Percentiles rank a stretch among this genome's conserved stretches.
Evolutionary conservation across 2,888 invertebrate genomes (phyloP).

Genomic region (Caenorhabditis uteleia): DNA sequence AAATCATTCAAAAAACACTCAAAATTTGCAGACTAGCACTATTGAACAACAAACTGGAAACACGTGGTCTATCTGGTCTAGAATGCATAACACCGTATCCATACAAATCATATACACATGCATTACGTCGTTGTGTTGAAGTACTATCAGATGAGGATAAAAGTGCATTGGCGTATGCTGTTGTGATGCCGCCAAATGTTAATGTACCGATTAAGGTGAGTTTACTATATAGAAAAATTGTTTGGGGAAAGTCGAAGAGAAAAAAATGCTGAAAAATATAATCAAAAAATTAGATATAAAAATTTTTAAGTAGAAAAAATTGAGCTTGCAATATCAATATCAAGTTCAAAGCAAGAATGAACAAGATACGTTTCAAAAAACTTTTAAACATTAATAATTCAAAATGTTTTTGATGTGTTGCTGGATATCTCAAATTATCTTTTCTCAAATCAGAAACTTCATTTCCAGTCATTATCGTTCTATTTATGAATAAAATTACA

Average conservation of each 20-base stretch:
- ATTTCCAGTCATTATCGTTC: no score
- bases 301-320: no score
- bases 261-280: no score
- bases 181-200: constrained; percentile 34
- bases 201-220: constrained; percentile 39
- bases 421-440: no score
- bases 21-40: constrained; percentile 19
- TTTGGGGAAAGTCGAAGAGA: not conserved
- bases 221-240: not conserved
- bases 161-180: constrained; percentile 25
- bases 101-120: constrained; percentile 15
- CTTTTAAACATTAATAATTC: no score
- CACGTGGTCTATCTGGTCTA: constrained; percentile 19
- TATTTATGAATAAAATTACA: constrained; percentile 4
- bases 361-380: no score
- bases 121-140: constrained; percentile 35
- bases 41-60: constrained; percentile 15
- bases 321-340: no score
- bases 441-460: no score
- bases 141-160: constrained; percentile 25
- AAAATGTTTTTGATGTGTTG: no score
- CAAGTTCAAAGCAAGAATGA: no score
- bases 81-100: constrained; percentile 32
- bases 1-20: no score
- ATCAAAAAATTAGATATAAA: no score